Percentiles rank a stretch among this genome's conserved stretches.
Evolutionary conservation across 1,140 invertebrate species (phyloP).

Genomic region (Drosophila parabipectinata): DNA sequence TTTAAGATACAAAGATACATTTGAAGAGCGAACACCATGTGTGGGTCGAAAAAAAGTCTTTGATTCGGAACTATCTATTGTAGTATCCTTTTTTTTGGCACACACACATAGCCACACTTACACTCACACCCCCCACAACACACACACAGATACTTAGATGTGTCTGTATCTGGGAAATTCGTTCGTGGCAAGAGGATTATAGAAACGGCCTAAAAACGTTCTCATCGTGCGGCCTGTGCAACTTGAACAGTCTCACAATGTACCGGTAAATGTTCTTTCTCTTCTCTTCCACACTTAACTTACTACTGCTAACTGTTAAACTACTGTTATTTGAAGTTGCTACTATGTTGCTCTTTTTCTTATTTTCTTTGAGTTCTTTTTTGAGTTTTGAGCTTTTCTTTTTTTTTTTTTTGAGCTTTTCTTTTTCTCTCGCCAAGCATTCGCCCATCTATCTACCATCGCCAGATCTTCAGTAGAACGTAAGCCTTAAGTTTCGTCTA

Average conservation of each 20-base stretch:
- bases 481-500: slow-evolving; percentile 41
- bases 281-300: slow-evolving; percentile 21
- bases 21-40: slow-evolving; percentile 30
- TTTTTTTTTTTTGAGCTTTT: slow-evolving; percentile 15
- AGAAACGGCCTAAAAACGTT: slow-evolving; percentile 78
- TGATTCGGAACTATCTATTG: slow-evolving; percentile 24
- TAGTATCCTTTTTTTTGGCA: slow-evolving; percentile 7
- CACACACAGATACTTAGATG: slow-evolving; percentile 21
- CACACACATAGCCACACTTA: slow-evolving; percentile 18
- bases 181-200: slow-evolving; percentile 57
- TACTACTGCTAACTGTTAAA: slow-evolving; percentile 28
- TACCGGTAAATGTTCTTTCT: slow-evolving; percentile 75
- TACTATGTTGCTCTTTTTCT: background rate
- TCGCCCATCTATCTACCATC: slow-evolving; percentile 30
- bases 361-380: background rate
- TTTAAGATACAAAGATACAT: background rate
- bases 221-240: slow-evolving; percentile 77
- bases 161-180: slow-evolving; percentile 42
- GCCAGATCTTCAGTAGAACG: slow-evolving; percentile 36
- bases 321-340: slow-evolving; percentile 18
- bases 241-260: slow-evolving; percentile 79
- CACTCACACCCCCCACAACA: slow-evolving; percentile 9
- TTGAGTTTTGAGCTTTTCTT: slow-evolving; percentile 4
- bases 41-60: slow-evolving; percentile 8
- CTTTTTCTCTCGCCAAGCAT: slow-evolving; percentile 39